Conservation (phyloP, 2,113 vertebrate genomes). For the Xenus cinereus region DNA sequence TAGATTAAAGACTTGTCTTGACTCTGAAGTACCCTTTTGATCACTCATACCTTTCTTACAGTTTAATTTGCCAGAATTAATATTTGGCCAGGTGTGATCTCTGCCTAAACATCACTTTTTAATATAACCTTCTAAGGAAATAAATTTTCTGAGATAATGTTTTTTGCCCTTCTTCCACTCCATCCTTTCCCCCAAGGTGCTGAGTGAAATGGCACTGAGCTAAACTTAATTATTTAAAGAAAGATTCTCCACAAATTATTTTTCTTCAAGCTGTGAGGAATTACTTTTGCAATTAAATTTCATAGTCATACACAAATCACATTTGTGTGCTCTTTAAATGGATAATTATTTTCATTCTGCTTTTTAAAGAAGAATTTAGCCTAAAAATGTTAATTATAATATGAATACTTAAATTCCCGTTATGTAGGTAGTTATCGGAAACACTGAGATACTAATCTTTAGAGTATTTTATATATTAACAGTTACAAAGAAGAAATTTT, state of each 20-base stretch:
- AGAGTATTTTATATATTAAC: neutral
- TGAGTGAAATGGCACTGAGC: neutral
- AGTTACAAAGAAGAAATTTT: neutral
- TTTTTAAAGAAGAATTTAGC: neutral
- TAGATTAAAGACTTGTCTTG: neutral
- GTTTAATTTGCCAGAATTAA: constrained; percentile 1
- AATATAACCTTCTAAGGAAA: neutral
- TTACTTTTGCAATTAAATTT: neutral
- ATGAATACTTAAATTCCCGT: neutral
- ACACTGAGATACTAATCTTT: neutral
- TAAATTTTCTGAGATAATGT: constrained; percentile 25
- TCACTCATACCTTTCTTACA: neutral
- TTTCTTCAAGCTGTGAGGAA: neutral
- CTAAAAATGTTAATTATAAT: neutral
- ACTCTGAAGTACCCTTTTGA: neutral
- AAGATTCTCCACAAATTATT: neutral
- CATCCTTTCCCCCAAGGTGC: neutral
- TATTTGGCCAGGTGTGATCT: constrained; percentile 16
- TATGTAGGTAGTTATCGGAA: neutral
- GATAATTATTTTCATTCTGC: neutral
- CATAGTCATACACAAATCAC: neutral
- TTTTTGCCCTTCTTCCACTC: neutral
- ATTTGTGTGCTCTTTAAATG: neutral
- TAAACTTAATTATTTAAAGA: neutral
- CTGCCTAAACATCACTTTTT: neutral